Percentiles rank a stretch among this genome's conserved stretches.
phyloP scores from a whole-genome alignment of 2,888 invertebrate genomes.

The Strigamia crassipes region DNA sequence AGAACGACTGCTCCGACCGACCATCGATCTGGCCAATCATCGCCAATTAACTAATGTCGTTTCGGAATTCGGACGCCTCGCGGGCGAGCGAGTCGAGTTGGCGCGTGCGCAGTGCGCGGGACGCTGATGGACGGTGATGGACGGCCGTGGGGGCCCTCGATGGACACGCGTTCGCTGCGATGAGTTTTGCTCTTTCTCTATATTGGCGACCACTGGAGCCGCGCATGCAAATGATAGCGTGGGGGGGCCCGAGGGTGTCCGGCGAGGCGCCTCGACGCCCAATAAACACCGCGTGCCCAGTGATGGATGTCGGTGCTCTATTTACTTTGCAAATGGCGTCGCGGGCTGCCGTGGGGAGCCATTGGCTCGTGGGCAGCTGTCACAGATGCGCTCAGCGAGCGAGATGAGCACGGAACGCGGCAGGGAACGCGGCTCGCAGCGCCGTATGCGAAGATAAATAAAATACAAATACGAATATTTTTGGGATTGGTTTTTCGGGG shows the following conservation, averaged over 20 bases:
- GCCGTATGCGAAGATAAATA: too few relatives aligned
- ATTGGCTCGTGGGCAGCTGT: constrained; percentile 38
- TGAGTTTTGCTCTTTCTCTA: neutral
- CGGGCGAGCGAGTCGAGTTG: neutral
- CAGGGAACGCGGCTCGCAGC: too few relatives aligned
- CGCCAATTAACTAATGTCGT: constrained; percentile 36
- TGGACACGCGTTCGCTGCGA: constrained; percentile 18
- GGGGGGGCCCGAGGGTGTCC: constrained; percentile 36
- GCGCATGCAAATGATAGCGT: constrained; percentile 12
- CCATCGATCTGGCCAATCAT: constrained; percentile 29
- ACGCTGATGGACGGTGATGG: constrained; percentile 35
- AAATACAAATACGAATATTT: too few relatives aligned
- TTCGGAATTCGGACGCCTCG: neutral
- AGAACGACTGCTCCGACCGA: too few relatives aligned
- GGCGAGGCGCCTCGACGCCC: constrained; percentile 23
- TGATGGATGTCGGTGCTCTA: constrained; percentile 36
- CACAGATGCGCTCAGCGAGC: neutral
- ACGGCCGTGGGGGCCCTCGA: constrained; percentile 30
- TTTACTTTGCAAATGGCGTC: constrained; percentile 42
- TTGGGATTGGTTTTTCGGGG: too few relatives aligned
- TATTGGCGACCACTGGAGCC: neutral
- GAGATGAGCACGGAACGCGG: neutral
- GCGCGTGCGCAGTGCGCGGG: neutral
- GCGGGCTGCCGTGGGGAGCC: constrained; percentile 17
- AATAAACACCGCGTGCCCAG: constrained; percentile 37